phyloP scores from a whole-genome alignment of 2,797 vertebrate species.

The Lagodon rhomboides region DNA sequence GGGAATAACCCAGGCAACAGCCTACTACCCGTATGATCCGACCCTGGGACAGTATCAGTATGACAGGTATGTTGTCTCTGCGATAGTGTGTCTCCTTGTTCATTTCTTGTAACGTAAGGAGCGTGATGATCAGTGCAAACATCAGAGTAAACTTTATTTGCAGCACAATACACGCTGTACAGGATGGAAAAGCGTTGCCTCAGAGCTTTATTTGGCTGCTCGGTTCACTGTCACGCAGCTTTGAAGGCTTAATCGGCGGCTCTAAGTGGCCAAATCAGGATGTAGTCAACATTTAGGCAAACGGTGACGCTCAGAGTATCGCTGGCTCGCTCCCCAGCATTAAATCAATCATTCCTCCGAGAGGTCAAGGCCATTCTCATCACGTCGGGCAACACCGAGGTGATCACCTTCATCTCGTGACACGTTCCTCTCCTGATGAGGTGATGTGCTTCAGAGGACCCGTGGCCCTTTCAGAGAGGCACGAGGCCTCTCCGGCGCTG shows the following conservation, averaged over 20 bases:
- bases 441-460: slow-evolving; percentile 39
- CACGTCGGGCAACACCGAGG: slow-evolving; percentile 27
- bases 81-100: background rate
- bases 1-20: slow-evolving; percentile 91
- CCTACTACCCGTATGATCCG: slow-evolving; percentile 97
- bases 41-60: slow-evolving; percentile 95
- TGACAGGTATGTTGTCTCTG: slow-evolving; percentile 75
- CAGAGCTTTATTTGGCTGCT: background rate
- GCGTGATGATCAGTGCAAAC: slow-evolving; percentile 3
- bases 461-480: slow-evolving; percentile 29
- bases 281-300: background rate
- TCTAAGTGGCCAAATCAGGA: background rate
- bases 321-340: background rate
- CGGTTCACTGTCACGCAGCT: slow-evolving; percentile 4
- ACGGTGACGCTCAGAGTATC: slow-evolving; percentile 3
- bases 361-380: slow-evolving; percentile 49
- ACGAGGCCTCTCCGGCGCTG: slow-evolving; percentile 32
- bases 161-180: background rate
- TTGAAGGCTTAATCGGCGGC: background rate
- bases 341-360: slow-evolving; percentile 40
- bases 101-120: background rate
- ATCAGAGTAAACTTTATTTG: background rate
- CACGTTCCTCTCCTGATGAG: slow-evolving; percentile 54
- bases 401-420: slow-evolving; percentile 47
- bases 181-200: background rate